These are phyloP conservation scores for Leptinotarsa tumamoca DNA, from an alignment of 2,888 invertebrate genomes.

Conservation along the genomic window DNA sequence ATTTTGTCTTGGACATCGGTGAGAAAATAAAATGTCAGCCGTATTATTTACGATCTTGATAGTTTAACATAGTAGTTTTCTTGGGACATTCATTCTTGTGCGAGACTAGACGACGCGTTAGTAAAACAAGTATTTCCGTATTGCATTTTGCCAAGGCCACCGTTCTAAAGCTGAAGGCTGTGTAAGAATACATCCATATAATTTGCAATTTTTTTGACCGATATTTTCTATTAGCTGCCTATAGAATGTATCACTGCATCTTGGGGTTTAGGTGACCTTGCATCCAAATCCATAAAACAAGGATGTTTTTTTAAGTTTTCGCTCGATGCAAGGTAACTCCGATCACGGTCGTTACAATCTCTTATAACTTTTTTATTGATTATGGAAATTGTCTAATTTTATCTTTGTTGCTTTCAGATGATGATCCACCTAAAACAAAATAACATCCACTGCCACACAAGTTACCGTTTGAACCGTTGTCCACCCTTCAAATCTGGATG, in stretches of 20 bases:
- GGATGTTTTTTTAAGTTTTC: constrained; percentile 39
- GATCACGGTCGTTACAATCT: constrained; percentile 54
- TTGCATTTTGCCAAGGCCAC: constrained; percentile 62
- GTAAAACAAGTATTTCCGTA: constrained; percentile 55
- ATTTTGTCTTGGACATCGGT: constrained; percentile 7
- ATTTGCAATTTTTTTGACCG: constrained; percentile 36
- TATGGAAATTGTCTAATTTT: constrained; percentile 29
- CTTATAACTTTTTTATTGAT: constrained; percentile 39
- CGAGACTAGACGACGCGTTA: constrained; percentile 35
- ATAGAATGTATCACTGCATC: constrained; percentile 37
- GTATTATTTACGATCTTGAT: constrained; percentile 11
- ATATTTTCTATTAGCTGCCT: constrained; percentile 29
- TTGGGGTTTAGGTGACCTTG: constrained; percentile 36
- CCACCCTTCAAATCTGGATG: constrained; percentile 62
- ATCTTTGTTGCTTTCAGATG: constrained; percentile 60
- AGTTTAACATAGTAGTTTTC: constrained; percentile 21
- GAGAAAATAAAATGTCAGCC: constrained; percentile 17
- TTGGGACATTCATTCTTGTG: constrained; percentile 25
- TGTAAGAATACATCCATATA: constrained; percentile 43
- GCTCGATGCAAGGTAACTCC: constrained; percentile 50
- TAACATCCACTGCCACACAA: constrained; percentile 65
- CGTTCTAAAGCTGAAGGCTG: constrained; percentile 61
- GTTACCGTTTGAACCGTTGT: constrained; percentile 66
- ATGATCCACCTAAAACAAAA: constrained; percentile 43
- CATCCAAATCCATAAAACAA: constrained; percentile 45